Evolutionary conservation across 2,888 invertebrate genomes (phyloP).

Genomic region (Yponomeuta evonymella): DNA sequence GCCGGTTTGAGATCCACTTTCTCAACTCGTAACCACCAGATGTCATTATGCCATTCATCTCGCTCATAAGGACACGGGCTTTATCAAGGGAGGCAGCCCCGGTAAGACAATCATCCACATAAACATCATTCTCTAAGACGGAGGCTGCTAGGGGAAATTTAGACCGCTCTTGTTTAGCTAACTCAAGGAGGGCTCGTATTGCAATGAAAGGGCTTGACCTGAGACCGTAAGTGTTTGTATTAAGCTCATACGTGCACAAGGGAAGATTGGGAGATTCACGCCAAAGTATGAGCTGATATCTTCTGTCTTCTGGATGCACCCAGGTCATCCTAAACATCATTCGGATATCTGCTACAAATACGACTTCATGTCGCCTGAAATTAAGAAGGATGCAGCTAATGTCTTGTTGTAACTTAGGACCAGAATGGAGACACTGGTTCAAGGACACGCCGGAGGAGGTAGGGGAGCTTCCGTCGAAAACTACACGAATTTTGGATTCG

Average conservation of each 20-base stretch:
- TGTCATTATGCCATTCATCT: slow-evolving; percentile 4
- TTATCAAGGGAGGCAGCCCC: neutral
- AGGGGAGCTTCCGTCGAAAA: too few species aligned
- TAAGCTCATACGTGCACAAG: too few species aligned
- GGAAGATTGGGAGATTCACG: too few species aligned
- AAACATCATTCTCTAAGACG: slow-evolving; percentile 6
- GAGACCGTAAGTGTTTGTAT: too few species aligned
- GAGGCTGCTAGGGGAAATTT: neutral
- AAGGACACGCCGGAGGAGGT: too few species aligned
- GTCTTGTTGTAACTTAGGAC: too few species aligned
- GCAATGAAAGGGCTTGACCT: slow-evolving; percentile 3
- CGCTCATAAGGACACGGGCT: neutral
- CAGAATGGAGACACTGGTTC: too few species aligned
- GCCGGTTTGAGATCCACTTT: slow-evolving; percentile 12
- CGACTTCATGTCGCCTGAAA: too few species aligned
- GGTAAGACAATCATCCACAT: slow-evolving; percentile 12
- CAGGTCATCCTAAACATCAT: slow-evolving; percentile 18
- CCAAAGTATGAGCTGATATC: slow-evolving; percentile 8
- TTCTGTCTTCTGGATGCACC: slow-evolving; percentile 13
- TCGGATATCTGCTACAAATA: neutral
- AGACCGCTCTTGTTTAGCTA: neutral
- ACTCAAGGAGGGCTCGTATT: slow-evolving; percentile 3
- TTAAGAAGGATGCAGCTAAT: too few species aligned
- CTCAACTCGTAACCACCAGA: slow-evolving; percentile 14
- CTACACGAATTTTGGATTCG: too few species aligned